These are phyloP conservation scores for Anoplolepis gracilipes DNA, from an alignment of 1,140 invertebrate species.

Conservation along the genomic window DNA sequence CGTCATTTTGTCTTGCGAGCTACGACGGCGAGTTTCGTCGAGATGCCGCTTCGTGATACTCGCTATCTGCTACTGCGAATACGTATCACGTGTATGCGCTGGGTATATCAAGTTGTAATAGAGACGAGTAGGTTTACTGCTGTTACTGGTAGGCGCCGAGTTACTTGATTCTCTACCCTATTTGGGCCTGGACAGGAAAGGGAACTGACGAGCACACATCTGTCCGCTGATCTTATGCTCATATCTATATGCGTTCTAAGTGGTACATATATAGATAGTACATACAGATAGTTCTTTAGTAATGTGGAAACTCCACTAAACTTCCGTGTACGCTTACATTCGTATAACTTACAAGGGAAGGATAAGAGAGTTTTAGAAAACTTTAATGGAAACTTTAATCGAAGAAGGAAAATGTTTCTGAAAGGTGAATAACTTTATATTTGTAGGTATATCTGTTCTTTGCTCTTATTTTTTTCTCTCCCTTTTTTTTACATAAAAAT, in stretches of 20 bases:
- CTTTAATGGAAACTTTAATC: conserved; percentile 7
- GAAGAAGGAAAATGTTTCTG: background rate
- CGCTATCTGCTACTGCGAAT: conserved; percentile 46
- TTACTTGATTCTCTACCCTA: conserved; percentile 49
- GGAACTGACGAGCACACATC: conserved; percentile 30
- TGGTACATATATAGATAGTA: background rate
- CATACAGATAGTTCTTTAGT: conserved; percentile 32
- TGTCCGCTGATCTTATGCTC: conserved; percentile 42
- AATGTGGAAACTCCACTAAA: conserved; percentile 34
- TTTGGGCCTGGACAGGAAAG: conserved; percentile 31
- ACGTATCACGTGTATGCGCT: conserved; percentile 17
- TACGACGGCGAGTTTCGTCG: conserved; percentile 31
- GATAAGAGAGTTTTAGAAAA: conserved; percentile 3
- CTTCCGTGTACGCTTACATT: conserved; percentile 21
- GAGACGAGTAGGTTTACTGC: conserved; percentile 56
- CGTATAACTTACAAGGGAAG: background rate
- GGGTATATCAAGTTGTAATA: conserved; percentile 53
- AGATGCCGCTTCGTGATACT: conserved; percentile 45
- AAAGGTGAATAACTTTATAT: background rate
- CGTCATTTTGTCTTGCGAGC: conserved; percentile 21
- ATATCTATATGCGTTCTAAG: conserved; percentile 10
- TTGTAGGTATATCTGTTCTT: too few relatives aligned
- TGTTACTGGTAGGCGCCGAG: conserved; percentile 38
- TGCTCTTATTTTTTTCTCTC: background rate
- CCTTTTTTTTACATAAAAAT: background rate